Evolutionary conservation across 2,113 vertebrate genomes (phyloP).

Genomic region (Lagopus muta): DNA sequence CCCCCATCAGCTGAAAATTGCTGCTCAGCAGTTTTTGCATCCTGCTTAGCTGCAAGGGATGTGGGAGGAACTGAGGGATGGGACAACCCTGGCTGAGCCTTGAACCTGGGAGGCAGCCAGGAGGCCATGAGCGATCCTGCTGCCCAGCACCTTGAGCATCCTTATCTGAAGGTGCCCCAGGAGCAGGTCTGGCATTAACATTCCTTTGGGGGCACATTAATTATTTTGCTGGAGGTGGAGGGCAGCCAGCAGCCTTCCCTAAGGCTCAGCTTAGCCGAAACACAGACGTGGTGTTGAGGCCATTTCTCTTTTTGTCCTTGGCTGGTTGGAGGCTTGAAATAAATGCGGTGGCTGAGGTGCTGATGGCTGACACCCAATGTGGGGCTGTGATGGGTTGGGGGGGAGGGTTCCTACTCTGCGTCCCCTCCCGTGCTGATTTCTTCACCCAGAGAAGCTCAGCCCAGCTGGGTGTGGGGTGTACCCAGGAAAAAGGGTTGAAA

Average conservation of each 20-base stretch:
- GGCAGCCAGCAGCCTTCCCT: not conserved
- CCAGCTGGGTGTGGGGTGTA: not conserved
- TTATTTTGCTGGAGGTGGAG: not conserved
- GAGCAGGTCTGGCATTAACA: not conserved
- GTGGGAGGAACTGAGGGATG: not conserved
- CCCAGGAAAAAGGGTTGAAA: not conserved
- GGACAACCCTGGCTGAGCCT: not conserved
- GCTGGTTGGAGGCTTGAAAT: not conserved
- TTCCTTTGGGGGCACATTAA: not conserved
- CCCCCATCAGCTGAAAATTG: not conserved
- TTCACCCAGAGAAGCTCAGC: not conserved
- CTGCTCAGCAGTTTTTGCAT: not conserved
- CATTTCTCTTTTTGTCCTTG: not conserved
- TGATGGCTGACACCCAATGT: not conserved
- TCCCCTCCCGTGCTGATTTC: not conserved
- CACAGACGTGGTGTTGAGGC: not conserved
- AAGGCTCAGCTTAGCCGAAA: fast-evolving
- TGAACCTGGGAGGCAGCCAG: not conserved
- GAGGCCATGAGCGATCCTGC: fast-evolving
- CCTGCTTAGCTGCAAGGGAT: not conserved
- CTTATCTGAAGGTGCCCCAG: not conserved
- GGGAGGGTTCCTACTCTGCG: not conserved
- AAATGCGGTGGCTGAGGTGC: not conserved
- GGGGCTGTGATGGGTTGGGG: not conserved
- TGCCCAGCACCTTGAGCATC: not conserved